Percentiles rank a stretch among this genome's conserved stretches.
Evolutionary conservation across 2,888 invertebrate species (phyloP).

Genomic region (Drosophila kuntzei): DNA sequence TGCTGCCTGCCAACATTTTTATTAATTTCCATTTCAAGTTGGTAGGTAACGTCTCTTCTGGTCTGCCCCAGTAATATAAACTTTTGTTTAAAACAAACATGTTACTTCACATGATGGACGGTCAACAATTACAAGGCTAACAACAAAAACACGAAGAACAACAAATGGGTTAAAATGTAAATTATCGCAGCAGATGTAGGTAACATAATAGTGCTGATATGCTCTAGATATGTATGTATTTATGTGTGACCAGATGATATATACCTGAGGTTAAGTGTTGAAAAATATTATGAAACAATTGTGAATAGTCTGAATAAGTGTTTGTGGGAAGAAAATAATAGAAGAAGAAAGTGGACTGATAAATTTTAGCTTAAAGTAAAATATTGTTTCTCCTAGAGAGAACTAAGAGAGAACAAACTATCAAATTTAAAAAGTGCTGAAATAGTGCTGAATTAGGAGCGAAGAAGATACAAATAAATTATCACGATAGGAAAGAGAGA

Average conservation of each 20-base stretch:
- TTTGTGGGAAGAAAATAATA: background rate
- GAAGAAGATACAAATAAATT: too few species aligned
- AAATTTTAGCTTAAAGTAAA: too few species aligned
- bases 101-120: conserved; percentile 66
- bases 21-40: conserved; percentile 72
- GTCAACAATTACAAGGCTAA: conserved; percentile 61
- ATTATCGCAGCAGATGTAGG: conserved; percentile 62
- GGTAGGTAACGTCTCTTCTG: conserved; percentile 41
- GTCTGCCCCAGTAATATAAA: conserved; percentile 45
- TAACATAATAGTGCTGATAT: conserved; percentile 34
- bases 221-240: too few species aligned
- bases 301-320: background rate
- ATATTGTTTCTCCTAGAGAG: too few species aligned
- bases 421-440: too few species aligned
- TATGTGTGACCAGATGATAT: conserved; percentile 21
- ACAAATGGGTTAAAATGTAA: conserved; percentile 62
- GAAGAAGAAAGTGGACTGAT: background rate
- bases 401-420: too few species aligned
- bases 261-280: conserved; percentile 17
- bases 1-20: conserved; percentile 50
- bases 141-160: conserved; percentile 23
- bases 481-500: too few species aligned
- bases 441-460: too few species aligned
- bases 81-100: conserved; percentile 73
- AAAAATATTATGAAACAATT: conserved; percentile 8